These are phyloP conservation scores for Sipha maydis DNA, from an alignment of 2,888 invertebrate genomes.

Conservation along the genomic window DNA sequence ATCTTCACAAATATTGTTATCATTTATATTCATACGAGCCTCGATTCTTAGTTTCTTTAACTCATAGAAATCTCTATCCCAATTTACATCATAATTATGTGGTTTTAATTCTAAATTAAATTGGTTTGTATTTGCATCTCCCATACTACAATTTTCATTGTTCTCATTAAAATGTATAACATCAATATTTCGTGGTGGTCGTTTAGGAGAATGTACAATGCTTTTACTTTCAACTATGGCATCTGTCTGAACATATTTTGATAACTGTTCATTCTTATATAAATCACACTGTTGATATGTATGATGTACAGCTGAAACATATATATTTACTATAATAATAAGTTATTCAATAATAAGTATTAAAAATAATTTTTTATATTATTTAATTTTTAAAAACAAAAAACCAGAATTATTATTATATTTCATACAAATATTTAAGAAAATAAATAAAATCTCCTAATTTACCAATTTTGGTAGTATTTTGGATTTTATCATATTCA, in stretches of 20 bases:
- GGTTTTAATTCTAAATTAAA: neutral
- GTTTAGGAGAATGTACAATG: constrained; percentile 2
- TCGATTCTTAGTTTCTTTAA: constrained; percentile 49
- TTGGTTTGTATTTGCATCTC: constrained; percentile 1
- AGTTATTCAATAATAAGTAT: too few species aligned
- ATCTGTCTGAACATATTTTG: constrained; percentile 35
- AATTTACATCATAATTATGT: constrained; percentile 1
- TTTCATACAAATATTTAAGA: neutral
- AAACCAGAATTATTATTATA: neutral
- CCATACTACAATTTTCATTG: neutral
- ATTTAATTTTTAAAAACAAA: neutral
- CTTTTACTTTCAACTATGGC: neutral
- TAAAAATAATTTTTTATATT: too few species aligned
- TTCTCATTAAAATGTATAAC: neutral
- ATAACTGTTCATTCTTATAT: neutral
- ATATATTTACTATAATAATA: neutral
- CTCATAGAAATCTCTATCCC: constrained; percentile 42
- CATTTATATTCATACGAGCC: constrained; percentile 32
- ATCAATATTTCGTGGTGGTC: neutral
- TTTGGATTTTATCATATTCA: constrained; percentile 12
- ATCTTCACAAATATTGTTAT: constrained; percentile 23
- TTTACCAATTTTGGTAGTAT: constrained; percentile 37
- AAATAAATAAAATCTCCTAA: neutral
- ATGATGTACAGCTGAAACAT: constrained; percentile 45
- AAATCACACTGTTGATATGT: constrained; percentile 51